Evolutionary conservation across 2,113 vertebrate species (phyloP).

Genomic region (Lynx canadensis): DNA sequence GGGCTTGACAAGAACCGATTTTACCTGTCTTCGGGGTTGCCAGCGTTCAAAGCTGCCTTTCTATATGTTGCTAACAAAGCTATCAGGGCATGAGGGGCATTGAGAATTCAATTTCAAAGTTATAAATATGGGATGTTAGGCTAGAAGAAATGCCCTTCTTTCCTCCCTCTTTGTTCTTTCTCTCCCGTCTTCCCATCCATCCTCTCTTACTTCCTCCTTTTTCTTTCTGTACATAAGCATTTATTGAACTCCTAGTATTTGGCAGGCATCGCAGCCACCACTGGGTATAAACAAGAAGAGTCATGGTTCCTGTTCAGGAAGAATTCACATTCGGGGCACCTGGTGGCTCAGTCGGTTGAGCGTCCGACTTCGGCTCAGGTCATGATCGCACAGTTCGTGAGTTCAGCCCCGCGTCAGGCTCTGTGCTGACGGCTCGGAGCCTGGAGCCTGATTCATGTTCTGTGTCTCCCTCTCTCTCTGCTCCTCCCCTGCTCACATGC

Average conservation of each 20-base stretch:
- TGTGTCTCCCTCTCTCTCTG: too few species aligned
- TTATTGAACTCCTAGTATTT: slow-evolving; percentile 10
- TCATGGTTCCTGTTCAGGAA: not conserved
- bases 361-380: too few species aligned
- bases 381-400: too few species aligned
- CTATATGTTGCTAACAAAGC: not conserved
- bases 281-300: not conserved
- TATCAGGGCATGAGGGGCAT: not conserved
- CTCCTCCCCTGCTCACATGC: too few species aligned
- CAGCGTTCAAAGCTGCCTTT: slow-evolving; percentile 33
- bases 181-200: not conserved
- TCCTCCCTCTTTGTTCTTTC: not conserved
- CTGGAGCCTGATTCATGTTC: too few species aligned
- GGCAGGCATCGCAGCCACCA: not conserved
- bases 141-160: not conserved
- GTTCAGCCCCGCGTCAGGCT: too few species aligned
- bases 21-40: not conserved
- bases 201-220: not conserved
- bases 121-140: not conserved
- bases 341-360: too few species aligned
- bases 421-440: too few species aligned
- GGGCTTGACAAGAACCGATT: not conserved
- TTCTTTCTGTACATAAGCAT: not conserved
- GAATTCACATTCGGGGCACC: not conserved
- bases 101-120: slow-evolving; percentile 22